Conservation (phyloP, 2,113 vertebrate genomes). For the Paraplagusia blochii region DNA sequence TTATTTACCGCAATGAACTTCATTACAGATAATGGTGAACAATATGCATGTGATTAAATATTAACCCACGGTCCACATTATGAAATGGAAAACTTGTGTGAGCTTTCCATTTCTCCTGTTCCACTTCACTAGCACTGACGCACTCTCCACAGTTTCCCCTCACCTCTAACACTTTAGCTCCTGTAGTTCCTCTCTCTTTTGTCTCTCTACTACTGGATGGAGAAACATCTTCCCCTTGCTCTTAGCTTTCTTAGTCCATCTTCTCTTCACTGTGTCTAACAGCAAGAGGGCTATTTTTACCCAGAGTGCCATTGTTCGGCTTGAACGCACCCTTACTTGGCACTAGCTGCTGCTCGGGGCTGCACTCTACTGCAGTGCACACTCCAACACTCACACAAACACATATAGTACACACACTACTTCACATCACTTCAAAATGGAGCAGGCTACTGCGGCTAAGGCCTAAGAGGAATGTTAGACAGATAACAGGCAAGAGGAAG, state of each 20-base stretch:
- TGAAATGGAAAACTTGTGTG: neutral
- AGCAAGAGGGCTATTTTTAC: constrained; percentile 68
- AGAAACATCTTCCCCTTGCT: constrained; percentile 19
- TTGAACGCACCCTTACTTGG: constrained; percentile 49
- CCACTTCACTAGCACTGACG: neutral
- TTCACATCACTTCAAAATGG: constrained; percentile 50
- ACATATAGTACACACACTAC: constrained; percentile 22
- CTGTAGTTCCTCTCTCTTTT: constrained; percentile 22
- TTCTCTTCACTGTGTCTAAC: constrained; percentile 40
- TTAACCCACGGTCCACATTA: no score
- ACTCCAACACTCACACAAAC: constrained; percentile 22
- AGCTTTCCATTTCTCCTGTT: neutral
- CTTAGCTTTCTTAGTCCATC: constrained; percentile 22
- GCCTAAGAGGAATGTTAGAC: constrained; percentile 39
- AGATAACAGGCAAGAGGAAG: constrained; percentile 13
- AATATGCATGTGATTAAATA: no score
- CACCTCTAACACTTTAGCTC: constrained; percentile 25
- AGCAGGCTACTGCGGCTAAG: constrained; percentile 39
- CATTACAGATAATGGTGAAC: no score
- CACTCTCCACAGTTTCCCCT: constrained; percentile 2
- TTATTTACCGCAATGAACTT: no score
- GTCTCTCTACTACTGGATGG: constrained; percentile 15
- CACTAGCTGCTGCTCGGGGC: constrained; percentile 56
- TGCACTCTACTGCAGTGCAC: constrained; percentile 40
- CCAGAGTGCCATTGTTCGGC: constrained; percentile 69